Evolutionary conservation across 1,140 invertebrate species (phyloP), one percentile per base, ranked within the genome.

Genomic region (Dendrolimus kikuchii): DNA sequence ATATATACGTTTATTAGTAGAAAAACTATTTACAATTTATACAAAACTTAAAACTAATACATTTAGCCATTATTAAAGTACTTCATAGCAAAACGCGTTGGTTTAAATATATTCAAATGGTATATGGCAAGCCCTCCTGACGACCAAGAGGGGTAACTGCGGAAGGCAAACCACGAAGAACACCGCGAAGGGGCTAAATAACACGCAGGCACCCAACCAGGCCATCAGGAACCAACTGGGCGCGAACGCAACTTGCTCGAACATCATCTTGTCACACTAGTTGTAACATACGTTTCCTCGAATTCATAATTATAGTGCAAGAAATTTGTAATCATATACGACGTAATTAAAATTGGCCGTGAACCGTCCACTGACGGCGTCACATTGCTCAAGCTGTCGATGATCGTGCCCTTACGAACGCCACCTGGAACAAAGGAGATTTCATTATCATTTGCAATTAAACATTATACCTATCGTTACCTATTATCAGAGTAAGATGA

Each of bases 31-130:
- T 68, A 65, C 63, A 68, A 23, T 63, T 66, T 61, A 56, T 58
- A 64, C 62, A 60, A 53, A 48, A 49, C 52, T 57, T 62, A 62
- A 50, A 7, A 62, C 45, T 55, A 45, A 46, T 46, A 53, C 23
- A 38, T 45, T 41, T 57, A 37, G 7, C 37, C 46, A n/a, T 42
- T 38, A 36, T n/a, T 50, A 39, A 7, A 41, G 7, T 39, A 23
- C 0, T 50, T 41, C 40, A 41, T 23, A 50, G 23, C 23, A 23
- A n/a, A 23, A 23, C 10, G 42, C 42, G 42, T 43, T 9, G 10
- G 6, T 40, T 86, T 64, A 88, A 67, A 89, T 89, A 64, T 88
- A 88, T 61, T 89, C 88, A 57, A 89, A 89, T 5, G 88, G 88
- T 74, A 89, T 88, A 69, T 89, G 81, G 57, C 86, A 88, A 38